Conservation (phyloP, 2,888 invertebrate genomes). For the Agriopis leucophaearia region DNA sequence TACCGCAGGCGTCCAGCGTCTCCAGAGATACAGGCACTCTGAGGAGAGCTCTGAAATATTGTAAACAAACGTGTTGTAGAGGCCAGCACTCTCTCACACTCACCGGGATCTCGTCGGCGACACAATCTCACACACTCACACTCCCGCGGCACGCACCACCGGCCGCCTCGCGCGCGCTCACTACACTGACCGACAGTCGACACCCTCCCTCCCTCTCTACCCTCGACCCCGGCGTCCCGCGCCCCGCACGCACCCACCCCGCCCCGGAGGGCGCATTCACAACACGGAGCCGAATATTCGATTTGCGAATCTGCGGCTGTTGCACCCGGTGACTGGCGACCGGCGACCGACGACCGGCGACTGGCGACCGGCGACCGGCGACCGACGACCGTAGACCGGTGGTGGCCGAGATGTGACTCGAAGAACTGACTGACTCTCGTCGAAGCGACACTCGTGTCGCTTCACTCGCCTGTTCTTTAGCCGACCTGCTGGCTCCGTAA, state of each 20-base stretch:
- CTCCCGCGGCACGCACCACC: slow-evolving; percentile 5
- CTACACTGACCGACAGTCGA: slow-evolving; percentile 24
- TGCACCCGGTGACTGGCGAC: slow-evolving; percentile 1
- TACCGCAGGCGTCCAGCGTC: neutral
- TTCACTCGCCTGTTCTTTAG: too few relatives aligned
- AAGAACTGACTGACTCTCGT: too few relatives aligned
- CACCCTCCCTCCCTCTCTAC: neutral
- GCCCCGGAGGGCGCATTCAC: slow-evolving; percentile 12
- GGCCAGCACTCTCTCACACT: slow-evolving; percentile 2
- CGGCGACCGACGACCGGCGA: neutral
- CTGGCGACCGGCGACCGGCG: neutral
- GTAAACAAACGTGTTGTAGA: too few relatives aligned
- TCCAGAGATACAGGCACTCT: too few relatives aligned
- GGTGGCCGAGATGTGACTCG: too few relatives aligned
- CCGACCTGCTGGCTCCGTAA: too few relatives aligned
- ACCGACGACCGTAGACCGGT: too few relatives aligned
- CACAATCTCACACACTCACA: neutral
- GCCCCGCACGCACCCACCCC: neutral
- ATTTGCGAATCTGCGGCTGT: slow-evolving; percentile 24
- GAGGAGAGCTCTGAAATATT: too few relatives aligned
- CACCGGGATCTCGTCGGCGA: slow-evolving; percentile 19
- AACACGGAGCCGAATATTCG: slow-evolving; percentile 23
- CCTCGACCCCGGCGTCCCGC: neutral
- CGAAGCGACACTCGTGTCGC: too few relatives aligned
- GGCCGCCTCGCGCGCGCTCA: slow-evolving; percentile 14